These are phyloP conservation scores for Heliocidaris erythrogramma DNA, from an alignment of 35 echinoderm and acorn worm species.

Conservation along the genomic window DNA sequence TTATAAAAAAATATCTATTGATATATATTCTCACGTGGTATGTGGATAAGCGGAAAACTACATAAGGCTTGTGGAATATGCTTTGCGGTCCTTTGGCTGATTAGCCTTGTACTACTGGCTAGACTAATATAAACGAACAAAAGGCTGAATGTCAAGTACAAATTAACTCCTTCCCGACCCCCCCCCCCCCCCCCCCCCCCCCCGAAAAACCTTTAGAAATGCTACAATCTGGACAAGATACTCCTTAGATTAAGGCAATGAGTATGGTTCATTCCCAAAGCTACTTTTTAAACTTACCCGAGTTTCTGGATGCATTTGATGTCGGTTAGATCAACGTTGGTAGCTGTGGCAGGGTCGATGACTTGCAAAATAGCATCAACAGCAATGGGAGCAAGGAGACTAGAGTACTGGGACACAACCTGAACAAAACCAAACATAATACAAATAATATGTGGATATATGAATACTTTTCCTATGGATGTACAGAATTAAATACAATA, in stretches of 20 bases:
- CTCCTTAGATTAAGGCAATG: neutral
- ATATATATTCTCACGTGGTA: too few relatives aligned
- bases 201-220: neutral
- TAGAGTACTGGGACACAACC: slow-evolving; percentile 97
- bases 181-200: too few relatives aligned
- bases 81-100: too few relatives aligned
- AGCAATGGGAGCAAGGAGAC: slow-evolving; percentile 83
- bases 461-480: too few relatives aligned
- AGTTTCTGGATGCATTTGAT: slow-evolving; percentile 92
- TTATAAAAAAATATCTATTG: too few relatives aligned
- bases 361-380: slow-evolving; percentile 93
- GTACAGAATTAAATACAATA: too few relatives aligned
- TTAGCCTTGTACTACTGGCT: too few relatives aligned
- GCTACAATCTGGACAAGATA: neutral
- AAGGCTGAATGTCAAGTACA: too few relatives aligned
- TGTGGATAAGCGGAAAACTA: too few relatives aligned
- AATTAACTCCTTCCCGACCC: neutral
- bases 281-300: slow-evolving; percentile 66
- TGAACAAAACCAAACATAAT: slow-evolving; percentile 47
- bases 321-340: slow-evolving; percentile 85
- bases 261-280: neutral
- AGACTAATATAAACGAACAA: too few relatives aligned
- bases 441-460: neutral
- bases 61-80: too few relatives aligned
- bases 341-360: slow-evolving; percentile 77